Evolutionary conservation across 1,140 invertebrate species (phyloP), one percentile per base, ranked within the genome.

Genomic region (Drosophila funebris): DNA sequence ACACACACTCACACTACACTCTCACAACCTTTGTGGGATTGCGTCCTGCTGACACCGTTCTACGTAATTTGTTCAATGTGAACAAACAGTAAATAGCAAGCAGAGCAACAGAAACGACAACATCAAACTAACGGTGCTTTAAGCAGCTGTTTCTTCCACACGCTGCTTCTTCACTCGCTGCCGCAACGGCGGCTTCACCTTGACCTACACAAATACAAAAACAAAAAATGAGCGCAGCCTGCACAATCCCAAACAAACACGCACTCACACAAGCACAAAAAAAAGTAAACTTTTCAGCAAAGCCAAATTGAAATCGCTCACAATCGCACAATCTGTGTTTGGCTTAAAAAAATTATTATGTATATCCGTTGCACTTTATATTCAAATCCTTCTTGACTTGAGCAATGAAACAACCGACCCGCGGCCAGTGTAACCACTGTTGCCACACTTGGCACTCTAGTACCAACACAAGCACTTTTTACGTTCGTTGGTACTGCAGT

Each of bases 171-270:
- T 33, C 5, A 24, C 36, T 14, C 24, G 24, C 18, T 46, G 27
- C 39, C 36, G 27, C 41, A 6, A 27, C 43, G 20, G n/a, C 36
- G 27, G 53, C 70, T 56, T 73, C 50, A 73, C 70, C 64, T 73
- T 73, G 70, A 73, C 70, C 70, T 73, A 73, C 63, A 68, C 70
- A 48, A 67, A 46, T 16, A 61, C 46, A 53, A 67, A 16, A 72
- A 58, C 22, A 69, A 11, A 18, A 52, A 11, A 18, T 52, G 16
- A 48, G 53, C 53, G 14, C 41, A 31, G 43, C 1, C 27, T 60
- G 64, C 22, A 11, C 41, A 33, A 48, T 41, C 7, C 57, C 14
- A 57, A 20, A 48, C 27, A 50, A 37, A n/a, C n/a, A n/a, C n/a
- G n/a, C n/a, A n/a, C n/a, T n/a, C n/a, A 33, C 14, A 11, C 31